Evolutionary conservation across 2,797 vertebrate species (phyloP).

Genomic region (Sparidentex hasta): DNA sequence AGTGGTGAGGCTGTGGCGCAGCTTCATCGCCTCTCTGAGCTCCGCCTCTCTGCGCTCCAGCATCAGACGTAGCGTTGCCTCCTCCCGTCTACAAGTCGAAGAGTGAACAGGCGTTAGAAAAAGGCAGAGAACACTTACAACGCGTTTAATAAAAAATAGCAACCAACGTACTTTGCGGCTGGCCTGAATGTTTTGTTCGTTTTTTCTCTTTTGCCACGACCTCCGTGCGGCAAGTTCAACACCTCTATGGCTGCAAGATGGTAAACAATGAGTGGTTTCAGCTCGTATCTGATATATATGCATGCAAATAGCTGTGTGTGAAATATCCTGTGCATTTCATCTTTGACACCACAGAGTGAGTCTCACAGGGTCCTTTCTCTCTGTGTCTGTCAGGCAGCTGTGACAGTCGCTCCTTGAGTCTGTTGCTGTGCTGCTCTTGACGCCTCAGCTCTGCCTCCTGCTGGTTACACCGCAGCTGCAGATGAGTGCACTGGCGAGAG

Average conservation of each 20-base stretch:
- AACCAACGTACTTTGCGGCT: constrained; percentile 53
- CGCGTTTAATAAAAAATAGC: neutral
- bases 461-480: constrained; percentile 79
- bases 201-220: constrained; percentile 54
- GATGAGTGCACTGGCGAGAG: constrained; percentile 54
- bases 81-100: constrained; percentile 73
- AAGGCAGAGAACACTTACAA: neutral
- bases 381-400: constrained; percentile 71
- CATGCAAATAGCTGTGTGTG: neutral
- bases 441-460: constrained; percentile 79
- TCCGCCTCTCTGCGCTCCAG: constrained; percentile 85
- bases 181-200: constrained; percentile 41
- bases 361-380: constrained; percentile 74
- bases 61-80: constrained; percentile 75
- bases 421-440: constrained; percentile 74
- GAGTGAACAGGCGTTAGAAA: neutral
- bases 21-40: constrained; percentile 81
- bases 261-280: neutral
- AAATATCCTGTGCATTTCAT: neutral
- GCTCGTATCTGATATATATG: no score
- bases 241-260: constrained; percentile 80
- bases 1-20: constrained; percentile 81
- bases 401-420: constrained; percentile 79
- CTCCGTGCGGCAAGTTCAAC: constrained; percentile 72
- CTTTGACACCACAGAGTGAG: neutral